Percentiles rank a stretch among this genome's conserved stretches.
phyloP scores from a whole-genome alignment of 2,797 vertebrate genomes.

The Presbytis comata region DNA sequence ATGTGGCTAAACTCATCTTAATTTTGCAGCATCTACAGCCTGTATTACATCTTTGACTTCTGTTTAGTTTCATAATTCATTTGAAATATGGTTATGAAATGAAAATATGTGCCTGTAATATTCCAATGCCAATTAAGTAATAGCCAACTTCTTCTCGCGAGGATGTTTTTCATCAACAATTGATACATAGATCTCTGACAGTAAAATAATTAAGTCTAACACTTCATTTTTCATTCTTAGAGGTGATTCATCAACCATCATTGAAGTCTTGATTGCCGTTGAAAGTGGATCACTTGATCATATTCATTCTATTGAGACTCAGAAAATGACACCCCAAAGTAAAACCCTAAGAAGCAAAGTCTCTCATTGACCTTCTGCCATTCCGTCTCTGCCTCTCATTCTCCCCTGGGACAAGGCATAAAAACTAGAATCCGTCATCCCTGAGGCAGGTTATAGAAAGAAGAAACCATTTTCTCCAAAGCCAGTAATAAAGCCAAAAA shows the following conservation, averaged over 20 bases:
- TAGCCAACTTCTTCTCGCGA: conserved; percentile 41
- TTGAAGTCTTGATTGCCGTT: neutral
- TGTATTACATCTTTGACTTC: conserved; percentile 60
- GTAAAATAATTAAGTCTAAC: conserved; percentile 58
- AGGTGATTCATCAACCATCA: conserved; percentile 39
- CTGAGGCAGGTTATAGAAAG: neutral
- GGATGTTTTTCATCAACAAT: conserved; percentile 33
- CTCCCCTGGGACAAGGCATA: neutral
- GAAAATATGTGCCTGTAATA: conserved; percentile 60
- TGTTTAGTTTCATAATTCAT: conserved; percentile 66
- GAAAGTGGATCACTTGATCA: neutral
- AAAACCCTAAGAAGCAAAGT: neutral
- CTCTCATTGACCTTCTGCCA: neutral
- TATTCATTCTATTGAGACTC: neutral
- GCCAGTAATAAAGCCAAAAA: neutral
- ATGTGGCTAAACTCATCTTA: conserved; percentile 39
- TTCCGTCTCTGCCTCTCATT: neutral
- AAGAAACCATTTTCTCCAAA: neutral
- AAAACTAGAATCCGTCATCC: neutral
- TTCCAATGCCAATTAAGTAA: conserved; percentile 68
- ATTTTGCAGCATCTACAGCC: conserved; percentile 13
- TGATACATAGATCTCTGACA: conserved; percentile 63
- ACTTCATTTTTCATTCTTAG: conserved; percentile 23
- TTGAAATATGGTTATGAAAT: conserved; percentile 71
- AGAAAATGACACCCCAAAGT: neutral